phyloP scores from a whole-genome alignment of 1,140 invertebrate genomes.

The Calycopis cecrops region DNA sequence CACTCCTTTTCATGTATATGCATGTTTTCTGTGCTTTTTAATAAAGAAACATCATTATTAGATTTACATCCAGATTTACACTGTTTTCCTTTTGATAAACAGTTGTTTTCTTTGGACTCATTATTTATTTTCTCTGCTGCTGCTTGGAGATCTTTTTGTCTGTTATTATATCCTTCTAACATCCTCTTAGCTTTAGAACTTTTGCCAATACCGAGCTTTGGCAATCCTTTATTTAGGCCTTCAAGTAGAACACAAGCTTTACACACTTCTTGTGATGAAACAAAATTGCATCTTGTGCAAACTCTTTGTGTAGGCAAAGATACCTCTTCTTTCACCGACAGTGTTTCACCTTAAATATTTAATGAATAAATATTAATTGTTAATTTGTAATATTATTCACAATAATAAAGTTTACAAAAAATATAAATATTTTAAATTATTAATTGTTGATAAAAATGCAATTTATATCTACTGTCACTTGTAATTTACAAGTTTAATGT shows the following conservation, averaged over 20 bases:
- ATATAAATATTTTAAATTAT: too few relatives aligned
- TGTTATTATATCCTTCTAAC: conserved; percentile 68
- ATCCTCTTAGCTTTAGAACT: conserved; percentile 85
- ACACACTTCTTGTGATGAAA: conserved; percentile 96
- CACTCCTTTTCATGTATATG: neutral
- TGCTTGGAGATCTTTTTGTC: conserved; percentile 27
- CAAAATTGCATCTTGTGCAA: conserved; percentile 93
- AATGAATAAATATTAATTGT: neutral
- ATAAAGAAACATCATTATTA: conserved; percentile 4
- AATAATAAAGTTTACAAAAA: too few relatives aligned
- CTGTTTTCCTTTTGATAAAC: conserved; percentile 30
- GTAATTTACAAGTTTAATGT: too few relatives aligned
- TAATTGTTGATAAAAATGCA: too few relatives aligned
- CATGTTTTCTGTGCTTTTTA: neutral
- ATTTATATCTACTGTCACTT: too few relatives aligned
- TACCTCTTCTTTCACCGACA: conserved; percentile 87
- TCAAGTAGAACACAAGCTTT: conserved; percentile 97
- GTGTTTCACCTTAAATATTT: conserved; percentile 84
- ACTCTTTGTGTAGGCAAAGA: conserved; percentile 87
- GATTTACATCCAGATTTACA: conserved; percentile 31
- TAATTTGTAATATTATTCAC: too few relatives aligned
- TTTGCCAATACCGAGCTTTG: conserved; percentile 91
- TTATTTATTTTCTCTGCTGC: conserved; percentile 42
- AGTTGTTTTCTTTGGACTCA: conserved; percentile 30
- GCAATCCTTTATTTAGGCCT: conserved; percentile 95